Percentiles rank a stretch among this genome's conserved stretches.
These are phyloP conservation scores for Lucilia sericata DNA, from an alignment of 1,140 invertebrate genomes.

Conservation along the genomic window DNA sequence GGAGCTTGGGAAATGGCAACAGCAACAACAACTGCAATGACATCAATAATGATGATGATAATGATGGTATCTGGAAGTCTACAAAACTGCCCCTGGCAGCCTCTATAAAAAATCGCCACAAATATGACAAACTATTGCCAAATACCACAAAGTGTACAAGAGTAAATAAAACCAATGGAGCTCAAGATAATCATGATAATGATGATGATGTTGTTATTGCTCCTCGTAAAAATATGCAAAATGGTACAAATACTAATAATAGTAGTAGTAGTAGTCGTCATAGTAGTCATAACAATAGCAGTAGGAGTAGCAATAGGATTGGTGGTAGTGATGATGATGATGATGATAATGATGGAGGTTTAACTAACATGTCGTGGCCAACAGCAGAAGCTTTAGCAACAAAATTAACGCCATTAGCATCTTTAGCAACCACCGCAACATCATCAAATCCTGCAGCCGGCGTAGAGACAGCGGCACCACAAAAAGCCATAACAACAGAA, in stretches of 20 bases:
- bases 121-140: constrained; percentile 26
- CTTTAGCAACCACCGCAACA: constrained; percentile 50
- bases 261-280: background rate
- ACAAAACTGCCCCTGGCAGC: background rate
- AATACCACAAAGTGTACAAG: constrained; percentile 12
- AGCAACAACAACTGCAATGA: background rate
- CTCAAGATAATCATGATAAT: background rate
- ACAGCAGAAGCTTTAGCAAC: constrained; percentile 41
- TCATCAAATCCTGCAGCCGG: background rate
- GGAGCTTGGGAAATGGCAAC: background rate
- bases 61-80: background rate
- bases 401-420: constrained; percentile 45
- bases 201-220: background rate
- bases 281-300: background rate
- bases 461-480: background rate
- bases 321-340: background rate
- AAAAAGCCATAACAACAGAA: background rate
- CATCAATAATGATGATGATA: background rate
- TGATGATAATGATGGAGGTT: background rate
- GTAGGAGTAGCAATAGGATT: background rate
- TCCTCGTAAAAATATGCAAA: background rate
- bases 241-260: background rate
- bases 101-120: constrained; percentile 10
- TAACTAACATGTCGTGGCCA: constrained; percentile 22
- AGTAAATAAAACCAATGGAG: constrained; percentile 1